Base-by-base conservation (phyloP, 2,113 vertebrate species). In the Chloropsis hardwickii region DNA sequence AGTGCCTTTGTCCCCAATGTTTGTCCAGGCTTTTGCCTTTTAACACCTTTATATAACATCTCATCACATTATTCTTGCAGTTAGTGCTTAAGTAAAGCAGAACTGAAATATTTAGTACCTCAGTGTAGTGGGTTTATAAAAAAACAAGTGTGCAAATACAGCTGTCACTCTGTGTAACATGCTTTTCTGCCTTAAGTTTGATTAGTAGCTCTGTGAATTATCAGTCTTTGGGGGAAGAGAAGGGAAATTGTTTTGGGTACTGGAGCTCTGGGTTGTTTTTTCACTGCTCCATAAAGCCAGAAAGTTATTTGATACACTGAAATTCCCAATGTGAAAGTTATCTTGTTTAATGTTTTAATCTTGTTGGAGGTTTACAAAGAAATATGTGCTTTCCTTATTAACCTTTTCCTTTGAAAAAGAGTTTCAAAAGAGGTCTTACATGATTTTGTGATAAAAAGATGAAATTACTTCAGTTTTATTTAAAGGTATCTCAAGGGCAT, bases 261-360 rank as follows among this genome's bases (percentile, higher is more conserved):
- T 76, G 31, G 45, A 67, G 39, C 40, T 53, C 31, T 76, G 53
- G 12, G 37, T 93, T 11, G 0, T 18, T 73, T 84, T 70, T 69
- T 65, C n/a, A 29, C 25, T 65, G 29, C n/a, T 90, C 10, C 69
- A 35, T 66, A 28, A 90, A 82, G 23, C 54, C 37, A 64, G 37
- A 51, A 76, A 60, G 22, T 42, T 84, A 39, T 9, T 1, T 0
- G 0, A 17, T 76, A n/a, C n/a, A n/a, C n/a, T n/a, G n/a, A n/a
- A n/a, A n/a, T n/a, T n/a, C n/a, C n/a, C n/a, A n/a, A n/a, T n/a
- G n/a, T n/a, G n/a, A n/a, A n/a, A n/a, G n/a, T n/a, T n/a, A 33
- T 85, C 37, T 53, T 90, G 20, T 42, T 92, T 60, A 72, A 24
- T 23, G 22, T 27, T 86, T 95, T 94, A 18, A 12, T 86, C 51